Evolutionary conservation across 2,888 invertebrate genomes (phyloP), one percentile per base, ranked within the genome.

Genomic region (Syritta pipiens): DNA sequence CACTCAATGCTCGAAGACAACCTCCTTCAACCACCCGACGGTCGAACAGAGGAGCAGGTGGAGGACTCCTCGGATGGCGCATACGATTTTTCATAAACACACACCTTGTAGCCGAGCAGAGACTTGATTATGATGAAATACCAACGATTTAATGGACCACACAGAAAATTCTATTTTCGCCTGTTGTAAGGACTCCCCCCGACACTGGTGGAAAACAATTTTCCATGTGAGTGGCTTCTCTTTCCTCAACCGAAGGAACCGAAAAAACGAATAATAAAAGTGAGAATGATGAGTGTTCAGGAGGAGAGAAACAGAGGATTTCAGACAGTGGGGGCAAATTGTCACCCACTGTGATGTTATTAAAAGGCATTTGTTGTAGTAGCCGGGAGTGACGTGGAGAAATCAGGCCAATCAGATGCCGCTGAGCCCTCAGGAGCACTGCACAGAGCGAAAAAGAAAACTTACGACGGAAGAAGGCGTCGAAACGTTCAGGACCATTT

Each of bases 71-170:
- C 12, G 22, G 28, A 19, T 48, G 48, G 26, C 2, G 22, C 28
- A 32, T 30, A 48, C 35, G 30, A 59, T 53, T 65, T 53, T 59
- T 51, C 53, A 63, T 60, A 57, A 69, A 37, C 75, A 55, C 48
- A 35, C 60, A 49, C 59, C 57, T 53, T 46, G 10, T 22, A 22
- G 42, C n/a, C 19, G 17, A 35, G 7, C 3, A n/a, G 59, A 55
- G 57, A 51, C 60, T 72, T 79, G 60, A 72, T 74, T 79, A 69
- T 79, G 77, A 79, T 72, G 74, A 79, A 79, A 79, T 72, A 72
- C 65, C 77, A 55, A 67, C 59, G 67, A 74, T 72, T 79, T 72
- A 77, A 72, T 79, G 72, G 76, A 71, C 77, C 77, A 67, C 72
- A 79, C 67, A 67, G 67, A 48, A 62, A 79, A 72, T 72, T 74